Conservation (phyloP, 2,113 vertebrate genomes). For the Holacanthus passer region DNA sequence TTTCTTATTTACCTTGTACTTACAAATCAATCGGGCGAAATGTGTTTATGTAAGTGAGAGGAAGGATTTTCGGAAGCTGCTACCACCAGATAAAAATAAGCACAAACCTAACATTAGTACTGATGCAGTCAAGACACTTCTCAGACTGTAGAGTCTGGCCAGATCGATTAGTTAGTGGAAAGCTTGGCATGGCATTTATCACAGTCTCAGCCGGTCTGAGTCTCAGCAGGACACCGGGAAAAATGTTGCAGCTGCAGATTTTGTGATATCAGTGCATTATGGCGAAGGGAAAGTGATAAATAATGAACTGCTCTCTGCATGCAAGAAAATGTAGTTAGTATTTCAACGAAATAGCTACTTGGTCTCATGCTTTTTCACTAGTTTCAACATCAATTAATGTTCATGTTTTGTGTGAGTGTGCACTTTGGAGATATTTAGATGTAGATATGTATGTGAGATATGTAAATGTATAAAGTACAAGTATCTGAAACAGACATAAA, state of each 20-base stretch:
- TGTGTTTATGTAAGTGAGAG: neutral
- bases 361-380: neutral
- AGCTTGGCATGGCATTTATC: slow-evolving; percentile 21
- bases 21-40: slow-evolving; percentile 8
- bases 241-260: slow-evolving; percentile 48
- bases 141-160: neutral
- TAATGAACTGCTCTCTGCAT: neutral
- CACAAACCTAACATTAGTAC: slow-evolving; percentile 23
- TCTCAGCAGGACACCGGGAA: slow-evolving; percentile 5
- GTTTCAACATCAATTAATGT: slow-evolving; percentile 21
- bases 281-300: neutral
- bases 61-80: slow-evolving; percentile 23
- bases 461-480: neutral
- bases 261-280: slow-evolving; percentile 17
- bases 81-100: slow-evolving; percentile 33
- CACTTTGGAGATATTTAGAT: no score
- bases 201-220: neutral
- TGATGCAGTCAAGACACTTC: slow-evolving; percentile 12
- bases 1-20: slow-evolving; percentile 17
- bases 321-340: neutral
- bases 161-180: neutral
- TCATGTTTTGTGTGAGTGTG: neutral
- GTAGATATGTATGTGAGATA: no score
- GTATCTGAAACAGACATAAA: neutral
- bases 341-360: slow-evolving; percentile 15